A percentile compares a stretch with the other conserved stretches of the same genome.
phyloP scores from a whole-genome alignment of 2,113 vertebrate genomes.

The Catharus bicknelli region DNA sequence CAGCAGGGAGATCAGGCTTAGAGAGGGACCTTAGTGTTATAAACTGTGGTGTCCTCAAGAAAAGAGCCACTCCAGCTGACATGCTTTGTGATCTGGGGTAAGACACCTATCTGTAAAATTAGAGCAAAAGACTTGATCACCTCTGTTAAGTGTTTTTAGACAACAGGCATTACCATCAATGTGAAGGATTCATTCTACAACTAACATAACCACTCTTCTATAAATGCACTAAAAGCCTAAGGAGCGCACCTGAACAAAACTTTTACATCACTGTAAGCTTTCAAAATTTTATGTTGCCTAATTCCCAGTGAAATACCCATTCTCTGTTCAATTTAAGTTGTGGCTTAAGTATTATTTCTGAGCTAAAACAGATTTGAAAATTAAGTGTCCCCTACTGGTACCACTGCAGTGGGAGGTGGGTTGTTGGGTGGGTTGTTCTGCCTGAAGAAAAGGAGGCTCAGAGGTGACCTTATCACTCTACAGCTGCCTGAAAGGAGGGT shows the following conservation, averaged over 20 bases:
- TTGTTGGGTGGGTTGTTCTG: neutral
- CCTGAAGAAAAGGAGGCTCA: neutral
- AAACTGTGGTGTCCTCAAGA: neutral
- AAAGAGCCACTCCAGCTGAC: neutral
- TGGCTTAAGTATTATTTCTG: neutral
- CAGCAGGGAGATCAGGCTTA: neutral
- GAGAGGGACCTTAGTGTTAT: neutral
- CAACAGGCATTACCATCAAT: neutral
- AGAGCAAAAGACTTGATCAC: neutral
- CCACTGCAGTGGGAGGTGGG: rapidly evolving
- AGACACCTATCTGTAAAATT: neutral
- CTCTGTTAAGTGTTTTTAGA: neutral
- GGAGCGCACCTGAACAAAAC: neutral
- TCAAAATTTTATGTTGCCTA: neutral
- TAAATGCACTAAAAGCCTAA: neutral
- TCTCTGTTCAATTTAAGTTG: neutral
- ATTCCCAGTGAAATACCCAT: neutral
- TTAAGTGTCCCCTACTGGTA: neutral
- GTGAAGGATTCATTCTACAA: neutral
- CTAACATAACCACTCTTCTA: neutral
- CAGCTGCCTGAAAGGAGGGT: neutral
- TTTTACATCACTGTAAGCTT: neutral
- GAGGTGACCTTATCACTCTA: neutral
- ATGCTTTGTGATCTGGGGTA: neutral
- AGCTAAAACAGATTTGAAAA: neutral